Base-by-base conservation (phyloP, 1,140 invertebrate species). In the Polyergus mexicanus region DNA sequence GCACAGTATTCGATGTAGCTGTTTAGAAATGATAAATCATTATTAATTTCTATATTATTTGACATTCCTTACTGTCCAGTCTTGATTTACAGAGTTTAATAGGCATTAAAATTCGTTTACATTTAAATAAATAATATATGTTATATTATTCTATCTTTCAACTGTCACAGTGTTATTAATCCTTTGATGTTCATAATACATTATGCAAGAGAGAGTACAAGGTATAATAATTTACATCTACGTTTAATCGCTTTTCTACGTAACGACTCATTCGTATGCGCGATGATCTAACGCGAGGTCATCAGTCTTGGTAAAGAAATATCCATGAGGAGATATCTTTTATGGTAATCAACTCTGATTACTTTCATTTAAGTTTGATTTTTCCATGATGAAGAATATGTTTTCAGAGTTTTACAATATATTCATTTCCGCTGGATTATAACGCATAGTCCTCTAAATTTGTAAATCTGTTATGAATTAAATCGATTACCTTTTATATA, bases 301-400 rank as follows among this genome's bases (percentile, higher is more conserved):
- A 47, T 86, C 75, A 86, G 76, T 89, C 84, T 91, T 89, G 22
- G 56, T 62, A 76, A 86, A 75, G 32, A 89, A 86, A 83, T 51
- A 51, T 86, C 74, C 54, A 56, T 19, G n/a, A 71, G 0, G 44
- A 28, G 11, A 66, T 41, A 35, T 63, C 22, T 8, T 80, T 60
- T 69, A 35, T 19, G 47, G 41, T 63, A 56, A 80, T 69, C 28
- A 11, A 16, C 38, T 80, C 41, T 68, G 22, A 47, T 51, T 22
- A 66, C 11, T 74, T 84, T 51, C 28, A 62, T 28, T 71, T 19
- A 35, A 56, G 47, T 68, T 68, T n/a, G 38, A 68, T 19, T 38
- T 38, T 13, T 56, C 35, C 7, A 7, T 25, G 0, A 25, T 41
- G 38, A 54, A 86, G 76, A 84, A 32, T 32, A 60, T 41, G 38